These are phyloP conservation scores for Platypus cylindrus DNA, from an alignment of 2,888 invertebrate species.

Conservation along the genomic window DNA sequence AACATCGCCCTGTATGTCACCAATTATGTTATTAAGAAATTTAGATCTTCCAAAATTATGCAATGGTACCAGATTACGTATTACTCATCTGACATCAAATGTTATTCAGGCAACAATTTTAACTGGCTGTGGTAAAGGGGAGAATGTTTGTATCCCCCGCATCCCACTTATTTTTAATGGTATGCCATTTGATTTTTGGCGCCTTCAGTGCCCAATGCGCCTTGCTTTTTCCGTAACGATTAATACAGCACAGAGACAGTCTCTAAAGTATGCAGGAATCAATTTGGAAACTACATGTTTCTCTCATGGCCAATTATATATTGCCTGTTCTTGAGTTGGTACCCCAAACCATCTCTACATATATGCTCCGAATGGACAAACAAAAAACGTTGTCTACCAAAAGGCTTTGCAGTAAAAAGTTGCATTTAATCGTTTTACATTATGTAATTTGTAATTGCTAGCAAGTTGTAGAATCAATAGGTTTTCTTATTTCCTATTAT, in stretches of 20 bases:
- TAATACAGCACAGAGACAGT: conserved; percentile 2
- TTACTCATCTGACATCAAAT: conserved; percentile 4
- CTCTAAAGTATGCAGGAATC: conserved; percentile 2
- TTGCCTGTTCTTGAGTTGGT: background rate
- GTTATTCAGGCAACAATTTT: conserved; percentile 3
- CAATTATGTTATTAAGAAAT: conserved; percentile 12
- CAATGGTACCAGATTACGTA: conserved; percentile 9
- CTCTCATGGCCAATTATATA: background rate
- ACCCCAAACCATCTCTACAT: too few species aligned
- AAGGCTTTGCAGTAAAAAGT: too few species aligned
- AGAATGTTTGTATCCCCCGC: conserved; percentile 8
- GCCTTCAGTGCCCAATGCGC: conserved; percentile 6
- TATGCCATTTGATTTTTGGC: conserved; percentile 6
- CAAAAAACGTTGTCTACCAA: too few species aligned
- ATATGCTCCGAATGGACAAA: too few species aligned
- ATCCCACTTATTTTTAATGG: conserved; percentile 10
- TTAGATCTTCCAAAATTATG: conserved; percentile 12
- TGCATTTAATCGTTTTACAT: too few species aligned
- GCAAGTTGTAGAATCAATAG: too few species aligned
- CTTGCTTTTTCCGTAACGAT: conserved; percentile 5
- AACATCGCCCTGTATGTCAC: conserved; percentile 9
- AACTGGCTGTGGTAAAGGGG: conserved; percentile 2
- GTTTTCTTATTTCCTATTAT: too few species aligned
- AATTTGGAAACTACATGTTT: conserved; percentile 1
- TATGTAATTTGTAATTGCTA: too few species aligned